Percentiles rank a stretch among this genome's conserved stretches.
These are phyloP conservation scores for Hemaris fuciformis DNA, from an alignment of 2,888 invertebrate genomes.

Conservation along the genomic window DNA sequence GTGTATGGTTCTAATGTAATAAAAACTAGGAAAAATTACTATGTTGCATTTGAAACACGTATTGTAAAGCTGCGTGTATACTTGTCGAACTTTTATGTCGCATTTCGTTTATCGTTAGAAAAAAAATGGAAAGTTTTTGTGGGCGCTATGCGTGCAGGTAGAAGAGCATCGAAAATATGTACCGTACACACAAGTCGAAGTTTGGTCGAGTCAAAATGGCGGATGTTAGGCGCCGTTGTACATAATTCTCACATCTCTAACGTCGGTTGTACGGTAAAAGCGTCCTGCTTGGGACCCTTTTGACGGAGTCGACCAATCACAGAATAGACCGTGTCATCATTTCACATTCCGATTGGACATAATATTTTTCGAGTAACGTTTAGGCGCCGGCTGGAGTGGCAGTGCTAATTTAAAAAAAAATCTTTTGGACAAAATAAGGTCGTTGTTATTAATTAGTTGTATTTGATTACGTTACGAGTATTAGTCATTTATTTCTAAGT, in stretches of 20 bases:
- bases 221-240: slow-evolving; percentile 33
- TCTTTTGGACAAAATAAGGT: background rate
- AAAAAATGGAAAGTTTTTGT: background rate
- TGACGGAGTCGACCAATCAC: slow-evolving; percentile 35
- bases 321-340: slow-evolving; percentile 25
- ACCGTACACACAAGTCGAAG: slow-evolving; percentile 9
- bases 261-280: slow-evolving; percentile 32
- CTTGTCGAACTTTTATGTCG: background rate
- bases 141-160: background rate
- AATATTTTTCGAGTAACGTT: background rate
- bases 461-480: background rate
- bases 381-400: background rate
- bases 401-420: background rate
- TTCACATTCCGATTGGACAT: slow-evolving; percentile 24
- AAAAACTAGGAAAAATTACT: background rate
- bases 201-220: slow-evolving; percentile 44
- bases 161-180: background rate
- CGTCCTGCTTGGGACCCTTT: slow-evolving; percentile 36
- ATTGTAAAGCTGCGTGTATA: background rate
- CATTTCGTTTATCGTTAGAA: background rate
- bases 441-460: background rate
- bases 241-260: slow-evolving; percentile 19
- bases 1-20: background rate
- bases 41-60: background rate
- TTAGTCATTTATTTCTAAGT: background rate